A percentile compares a stretch with the other conserved stretches of the same genome.
Evolutionary conservation across 1,140 invertebrate species (phyloP).

Genomic region (Archivesica marissinica): DNA sequence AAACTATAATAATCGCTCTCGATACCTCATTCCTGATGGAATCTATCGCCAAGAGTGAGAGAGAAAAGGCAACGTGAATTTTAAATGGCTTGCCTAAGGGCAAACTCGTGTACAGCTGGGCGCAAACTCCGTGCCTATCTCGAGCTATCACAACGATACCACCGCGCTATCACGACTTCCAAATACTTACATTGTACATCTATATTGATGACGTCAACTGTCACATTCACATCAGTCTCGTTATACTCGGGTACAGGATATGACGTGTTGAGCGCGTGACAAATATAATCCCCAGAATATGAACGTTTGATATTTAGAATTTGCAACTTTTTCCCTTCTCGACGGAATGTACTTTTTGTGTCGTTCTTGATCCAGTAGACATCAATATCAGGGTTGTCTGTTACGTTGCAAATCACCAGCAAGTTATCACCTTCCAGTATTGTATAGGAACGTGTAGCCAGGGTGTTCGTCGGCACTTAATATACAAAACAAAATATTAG

Average conservation of each 20-base stretch:
- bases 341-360: neutral
- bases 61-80: no score
- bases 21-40: neutral
- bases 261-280: conserved; percentile 37
- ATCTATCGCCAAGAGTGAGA: no score
- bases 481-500: no score
- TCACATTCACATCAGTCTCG: conserved; percentile 26
- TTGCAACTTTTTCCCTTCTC: conserved; percentile 14
- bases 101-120: no score
- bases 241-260: conserved; percentile 2
- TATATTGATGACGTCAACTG: conserved; percentile 29
- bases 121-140: no score
- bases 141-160: no score
- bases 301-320: conserved; percentile 31
- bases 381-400: neutral
- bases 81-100: no score
- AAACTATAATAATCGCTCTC: neutral
- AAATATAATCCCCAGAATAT: conserved; percentile 28
- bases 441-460: neutral
- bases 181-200: conserved; percentile 42
- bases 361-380: conserved; percentile 45
- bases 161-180: no score
- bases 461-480: neutral
- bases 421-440: conserved; percentile 42
- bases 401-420: conserved; percentile 37